Conservation (phyloP, 1,140 invertebrate species). For the Monochamus saltuarius region DNA sequence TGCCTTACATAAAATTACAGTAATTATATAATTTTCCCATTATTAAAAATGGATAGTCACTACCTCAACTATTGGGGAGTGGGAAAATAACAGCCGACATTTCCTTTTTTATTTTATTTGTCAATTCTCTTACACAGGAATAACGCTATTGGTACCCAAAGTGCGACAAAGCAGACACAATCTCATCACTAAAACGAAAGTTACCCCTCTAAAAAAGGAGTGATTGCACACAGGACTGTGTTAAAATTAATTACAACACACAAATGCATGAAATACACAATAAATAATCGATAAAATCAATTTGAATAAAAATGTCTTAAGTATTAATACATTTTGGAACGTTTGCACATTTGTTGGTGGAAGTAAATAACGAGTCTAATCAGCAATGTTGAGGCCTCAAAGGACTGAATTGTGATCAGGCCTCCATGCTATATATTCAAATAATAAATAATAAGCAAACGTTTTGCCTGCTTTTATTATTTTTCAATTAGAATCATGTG, state of each 20-base stretch:
- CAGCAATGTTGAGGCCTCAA: too few relatives aligned
- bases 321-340: constrained; percentile 26
- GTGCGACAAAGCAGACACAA: constrained; percentile 32
- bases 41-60: too few relatives aligned
- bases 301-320: constrained; percentile 27
- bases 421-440: too few relatives aligned
- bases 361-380: too few relatives aligned
- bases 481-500: constrained; percentile 3
- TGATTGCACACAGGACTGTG: constrained; percentile 32
- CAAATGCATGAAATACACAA: constrained; percentile 29
- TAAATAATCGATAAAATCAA: constrained; percentile 31
- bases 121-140: constrained; percentile 20
- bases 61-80: too few relatives aligned
- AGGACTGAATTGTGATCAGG: too few relatives aligned
- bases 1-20: too few relatives aligned
- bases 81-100: too few relatives aligned
- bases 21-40: too few relatives aligned
- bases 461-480: constrained; percentile 3
- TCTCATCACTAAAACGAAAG: constrained; percentile 24
- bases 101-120: too few relatives aligned
- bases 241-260: constrained; percentile 26
- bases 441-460: too few relatives aligned
- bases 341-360: not conserved
- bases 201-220: constrained; percentile 24
- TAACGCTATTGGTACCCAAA: constrained; percentile 32